Conservation (phyloP, 2,888 invertebrate genomes). For the Heliconius aoede region DNA sequence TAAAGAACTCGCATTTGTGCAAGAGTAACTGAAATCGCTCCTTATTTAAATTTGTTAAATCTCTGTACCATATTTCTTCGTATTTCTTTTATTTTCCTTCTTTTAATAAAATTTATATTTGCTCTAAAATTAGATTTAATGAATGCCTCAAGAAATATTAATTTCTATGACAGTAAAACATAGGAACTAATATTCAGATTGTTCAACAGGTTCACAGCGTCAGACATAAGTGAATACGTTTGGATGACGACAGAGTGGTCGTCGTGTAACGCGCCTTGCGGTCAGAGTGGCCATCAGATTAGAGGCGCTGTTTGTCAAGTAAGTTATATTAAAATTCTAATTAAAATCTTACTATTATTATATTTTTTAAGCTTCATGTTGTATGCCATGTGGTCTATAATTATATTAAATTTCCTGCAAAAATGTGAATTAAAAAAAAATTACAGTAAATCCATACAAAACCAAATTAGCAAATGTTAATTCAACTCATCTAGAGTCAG, state of each 20-base stretch:
- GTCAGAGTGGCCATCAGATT: conserved; percentile 88
- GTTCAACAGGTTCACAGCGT: conserved; percentile 59
- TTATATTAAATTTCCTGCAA: too few relatives aligned
- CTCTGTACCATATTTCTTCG: too few relatives aligned
- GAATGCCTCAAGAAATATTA: too few relatives aligned
- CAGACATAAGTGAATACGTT: conserved; percentile 83
- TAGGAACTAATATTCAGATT: neutral
- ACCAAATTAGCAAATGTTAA: conserved; percentile 9
- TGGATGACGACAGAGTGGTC: conserved; percentile 95
- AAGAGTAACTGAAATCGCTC: too few relatives aligned
- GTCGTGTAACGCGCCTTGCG: conserved; percentile 92
- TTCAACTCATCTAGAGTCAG: conserved; percentile 6
- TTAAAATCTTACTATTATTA: neutral
- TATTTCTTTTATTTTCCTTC: too few relatives aligned
- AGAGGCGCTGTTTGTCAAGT: conserved; percentile 90
- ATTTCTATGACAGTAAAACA: too few relatives aligned
- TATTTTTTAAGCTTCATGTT: too few relatives aligned
- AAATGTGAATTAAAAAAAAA: neutral
- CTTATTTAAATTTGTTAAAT: too few relatives aligned
- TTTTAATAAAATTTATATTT: too few relatives aligned
- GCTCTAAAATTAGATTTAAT: too few relatives aligned
- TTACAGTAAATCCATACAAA: conserved; percentile 2
- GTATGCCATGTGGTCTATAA: too few relatives aligned
- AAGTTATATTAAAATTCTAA: conserved; percentile 49
- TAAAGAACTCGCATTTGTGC: too few relatives aligned